Evolutionary conservation across 2,113 vertebrate species (phyloP), one percentile per base, ranked within the genome.

Genomic region (Pteropus alecto): DNA sequence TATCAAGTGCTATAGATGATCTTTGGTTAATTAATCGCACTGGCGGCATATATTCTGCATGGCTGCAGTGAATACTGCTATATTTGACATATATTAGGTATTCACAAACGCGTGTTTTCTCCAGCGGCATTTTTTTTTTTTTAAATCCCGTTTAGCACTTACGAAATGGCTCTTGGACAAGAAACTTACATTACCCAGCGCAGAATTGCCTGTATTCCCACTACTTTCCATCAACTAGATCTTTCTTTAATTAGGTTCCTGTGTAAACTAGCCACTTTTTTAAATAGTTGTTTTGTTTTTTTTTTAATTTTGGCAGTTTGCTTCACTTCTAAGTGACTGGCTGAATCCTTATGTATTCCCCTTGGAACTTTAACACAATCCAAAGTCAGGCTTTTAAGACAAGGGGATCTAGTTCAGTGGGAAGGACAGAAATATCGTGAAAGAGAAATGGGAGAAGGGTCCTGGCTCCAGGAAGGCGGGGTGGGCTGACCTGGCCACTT

Each of bases 351-450:
- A 22, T 74, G 43, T 61, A 90, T 38, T 90, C 90, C 92, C 91
- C 16, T 70, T 95, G 89, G 98, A 97, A 56, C 95, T 94, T 70
- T 98, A 98, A 98, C 87, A 95, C 95, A 98, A 98, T 87, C 95
- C 90, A 89, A 67, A 96, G 67, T 92, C 86, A 95, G 71, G 61
- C 93, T 98, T 96, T 94, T 87, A 98, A 93, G 58, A 67, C 46
- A 19, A 71, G 67, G 89, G 73, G 90, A 68, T 84, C 77, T 74
- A 67, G 95, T 88, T 91, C 70, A 82, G 88, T 60, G 41, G 71
- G 67, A 90, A 95, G 84, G 83, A 92, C n/a, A 71, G 92, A 85
- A 87, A 77, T 76, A 38, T 15, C 46, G 16, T 56, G 85, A 96
- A 54, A 86, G 56, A 78, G 48, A 74, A 83, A 68, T 1, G 10